Conservation (phyloP, 2,113 vertebrate genomes). For the Loxodonta africana region DNA sequence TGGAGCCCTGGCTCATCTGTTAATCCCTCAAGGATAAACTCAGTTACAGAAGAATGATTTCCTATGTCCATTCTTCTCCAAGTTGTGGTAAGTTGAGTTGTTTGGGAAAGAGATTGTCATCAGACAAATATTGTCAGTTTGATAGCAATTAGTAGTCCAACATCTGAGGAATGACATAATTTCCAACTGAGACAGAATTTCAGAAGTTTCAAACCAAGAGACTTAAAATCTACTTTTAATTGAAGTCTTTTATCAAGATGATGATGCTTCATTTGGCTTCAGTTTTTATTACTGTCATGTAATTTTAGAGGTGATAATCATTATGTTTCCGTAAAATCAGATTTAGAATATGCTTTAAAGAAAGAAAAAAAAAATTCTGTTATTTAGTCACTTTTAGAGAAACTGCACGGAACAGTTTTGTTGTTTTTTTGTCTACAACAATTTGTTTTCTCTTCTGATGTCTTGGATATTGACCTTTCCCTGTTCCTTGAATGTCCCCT, state of each 20-base stretch:
- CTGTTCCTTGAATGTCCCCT: neutral
- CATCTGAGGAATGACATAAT: neutral
- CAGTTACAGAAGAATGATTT: constrained; percentile 25
- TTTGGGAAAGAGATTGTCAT: neutral
- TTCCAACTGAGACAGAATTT: neutral
- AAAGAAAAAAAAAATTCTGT: neutral
- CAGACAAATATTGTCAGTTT: neutral
- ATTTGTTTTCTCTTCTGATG: neutral
- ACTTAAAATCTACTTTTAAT: neutral
- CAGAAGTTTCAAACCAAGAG: neutral
- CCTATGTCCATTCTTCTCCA: constrained; percentile 9
- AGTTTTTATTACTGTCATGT: neutral
- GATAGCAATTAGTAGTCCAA: neutral
- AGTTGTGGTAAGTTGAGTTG: neutral
- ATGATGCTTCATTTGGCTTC: neutral
- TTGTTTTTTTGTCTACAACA: neutral
- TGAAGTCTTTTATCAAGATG: neutral
- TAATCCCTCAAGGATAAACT: constrained; percentile 65
- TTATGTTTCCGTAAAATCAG: neutral
- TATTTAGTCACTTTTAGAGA: neutral
- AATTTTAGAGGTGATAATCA: neutral
- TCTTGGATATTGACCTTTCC: neutral
- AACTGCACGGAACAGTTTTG: neutral
- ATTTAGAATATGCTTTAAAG: neutral
- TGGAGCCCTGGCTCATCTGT: constrained; percentile 41